Base-by-base conservation (phyloP, 2,888 invertebrate species). In the Meta bourneti region DNA sequence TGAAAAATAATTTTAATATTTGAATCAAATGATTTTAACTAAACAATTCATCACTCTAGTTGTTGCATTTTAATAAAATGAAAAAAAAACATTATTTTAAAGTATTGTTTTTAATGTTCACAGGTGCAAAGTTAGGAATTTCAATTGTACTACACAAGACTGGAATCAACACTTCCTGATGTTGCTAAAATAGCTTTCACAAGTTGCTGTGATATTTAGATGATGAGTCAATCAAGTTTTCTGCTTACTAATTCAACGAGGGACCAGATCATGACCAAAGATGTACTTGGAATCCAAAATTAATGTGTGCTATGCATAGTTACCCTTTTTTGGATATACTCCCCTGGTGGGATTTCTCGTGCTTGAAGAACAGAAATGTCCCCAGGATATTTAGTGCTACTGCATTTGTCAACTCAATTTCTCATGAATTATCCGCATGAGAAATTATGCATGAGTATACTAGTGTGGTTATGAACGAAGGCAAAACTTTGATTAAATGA, bases 191-290 rank as follows among this genome's bases (percentile, higher is more conserved):
- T 54, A 72, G 71, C 52, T 72, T 84, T 84, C 84, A 84, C 84
- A 78, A 61, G 61, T n/a, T 52, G 51, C 83, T 84, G 84, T 84
- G 84, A 84, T 84, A 84, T 72, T 75, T 75, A 74, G 74, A 16
- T 54, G 84, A 49, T 20, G 70, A 84, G 51, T 74, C 54, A 48
- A 51, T 20, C 34, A 70, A 61, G 51, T 74, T 61, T 84, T 71
- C 34, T 75, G 34, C 74, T 69, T 84, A 52, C 74, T 61, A 61
- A 61, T 61, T 61, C 16, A 61, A 61, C 84, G 74, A 74, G 84
- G 84, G 84, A 84, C 84, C 84, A 84, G 16, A 72, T 71, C 74
- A 74, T 54, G 52, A 87, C 87, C 87, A 87, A 87, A 87, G 87
- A 87, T 52, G n/a, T 72, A 72, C 52, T 54, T 61, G 13, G 85